Evolutionary conservation across 2,888 invertebrate species (phyloP), one percentile per base, ranked within the genome.

Genomic region (Ophraella communa): DNA sequence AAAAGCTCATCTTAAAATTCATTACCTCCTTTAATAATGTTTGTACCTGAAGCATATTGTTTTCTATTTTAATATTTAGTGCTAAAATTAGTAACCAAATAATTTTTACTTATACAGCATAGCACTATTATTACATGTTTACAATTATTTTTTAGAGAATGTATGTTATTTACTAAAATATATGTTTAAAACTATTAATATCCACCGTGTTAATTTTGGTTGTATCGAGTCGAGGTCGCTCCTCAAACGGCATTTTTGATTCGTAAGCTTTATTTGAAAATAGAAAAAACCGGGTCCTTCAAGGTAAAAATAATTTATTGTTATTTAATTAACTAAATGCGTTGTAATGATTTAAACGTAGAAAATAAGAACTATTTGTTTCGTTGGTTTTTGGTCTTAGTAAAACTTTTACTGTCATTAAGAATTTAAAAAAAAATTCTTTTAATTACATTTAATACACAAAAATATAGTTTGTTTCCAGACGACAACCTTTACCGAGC

Each of bases 221-320:
- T 23, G 21, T 21, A 3, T 7, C 18, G 3, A 47, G 21, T 21
- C 20, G 20, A 47, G 47, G 23, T 47, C 47, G 20, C n/a, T 21
- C n/a, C 47, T 21, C 20, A 47, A 47, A 47, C 47, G 47, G 47
- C 47, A 47, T 47, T 21, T 47, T 47, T 21, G 11, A 21, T 21
- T 47, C n/a, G n/a, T n/a, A n/a, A n/a, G n/a, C n/a, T 45, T 47
- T 18, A n/a, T 21, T 21, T 21, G n/a, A 5, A 7, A 20, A 47
- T n/a, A n/a, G 8, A 18, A 45, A 21, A 47, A 47, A 47, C 47
- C 21, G 20, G 47, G 20, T 47, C 11, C 47, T 47, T 20, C 47
- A 47, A 47, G 47, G 47, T 47, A 47, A 47, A 47, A 47, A 47
- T 47, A 47, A 47, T 47, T 47, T 47, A 47, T 47, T 47, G 20